Evolutionary conservation across 2,113 vertebrate genomes (phyloP), one percentile per base, ranked within the genome.

Genomic region (Parotia lawesii): DNA sequence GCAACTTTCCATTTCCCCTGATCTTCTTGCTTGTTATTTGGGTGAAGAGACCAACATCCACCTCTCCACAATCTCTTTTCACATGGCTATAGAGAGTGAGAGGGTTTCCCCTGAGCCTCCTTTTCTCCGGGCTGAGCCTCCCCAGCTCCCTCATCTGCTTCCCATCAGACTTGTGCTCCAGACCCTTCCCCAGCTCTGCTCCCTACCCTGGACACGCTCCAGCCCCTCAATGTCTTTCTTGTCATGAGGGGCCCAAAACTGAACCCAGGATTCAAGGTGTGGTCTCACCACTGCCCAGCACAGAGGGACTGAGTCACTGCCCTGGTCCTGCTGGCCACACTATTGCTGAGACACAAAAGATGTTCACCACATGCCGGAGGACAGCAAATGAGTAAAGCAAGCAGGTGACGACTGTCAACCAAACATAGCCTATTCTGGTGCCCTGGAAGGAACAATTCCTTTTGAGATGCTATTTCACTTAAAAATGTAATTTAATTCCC

Each of bases 131-230:
- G 10, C 11, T 65, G 28, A 84, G 20, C 23, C 1, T 10, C 11
- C 11, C 10, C 42, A 51, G 16, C 16, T 64, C 37, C 37, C 24
- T 40, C 73, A 71, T 50, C 28, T 44, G 50, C 11, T 71, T 22
- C 31, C n/a, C 40, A 47, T 9, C 40, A 35, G n/a, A 15, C 15
- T 11, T 44, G 57, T 25, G 37, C 23, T 65, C 33, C 73, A 58
- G 37, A 7, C 2, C 50, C 33, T 65, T 51, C 28, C 4, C 14
- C 44, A 65, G 28, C 23, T 45, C 38, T 0, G 0, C 21, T 51
- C 23, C 11, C 37, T 51, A n/a, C 51, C 4, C 65, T 77, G 44
- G 57, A 38, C 50, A 8, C 0, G 0, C 23, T 57, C 37, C 50
- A 71, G 19, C 11, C 29, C 13, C 12, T 71, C 28, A 38, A 9